These are phyloP conservation scores for Bombylius discolor DNA, from an alignment of 2,888 invertebrate species.

Conservation along the genomic window DNA sequence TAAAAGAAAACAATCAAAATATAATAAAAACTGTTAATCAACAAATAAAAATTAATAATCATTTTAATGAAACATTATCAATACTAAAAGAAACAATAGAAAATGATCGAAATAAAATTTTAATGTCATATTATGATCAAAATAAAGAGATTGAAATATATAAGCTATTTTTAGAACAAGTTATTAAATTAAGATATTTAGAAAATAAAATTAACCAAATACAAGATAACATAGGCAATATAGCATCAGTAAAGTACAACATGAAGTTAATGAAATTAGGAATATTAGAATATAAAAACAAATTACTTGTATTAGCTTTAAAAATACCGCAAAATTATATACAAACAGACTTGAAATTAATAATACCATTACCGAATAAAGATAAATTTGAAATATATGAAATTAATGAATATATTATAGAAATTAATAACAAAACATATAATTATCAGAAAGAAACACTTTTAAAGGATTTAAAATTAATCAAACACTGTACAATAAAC, in stretches of 20 bases:
- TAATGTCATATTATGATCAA: conserved; percentile 2
- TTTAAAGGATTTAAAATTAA: conserved; percentile 2
- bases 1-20: conserved; percentile 11
- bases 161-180: conserved; percentile 5
- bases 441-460: background rate
- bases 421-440: background rate
- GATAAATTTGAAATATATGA: conserved; percentile 1
- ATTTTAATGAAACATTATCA: conserved; percentile 11
- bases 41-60: conserved; percentile 11
- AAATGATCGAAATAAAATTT: conserved; percentile 10
- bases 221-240: conserved; percentile 11
- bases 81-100: conserved; percentile 7
- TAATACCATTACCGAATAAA: conserved; percentile 2
- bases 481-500: conserved; percentile 3
- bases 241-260: conserved; percentile 9
- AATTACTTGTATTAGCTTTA: conserved; percentile 5
- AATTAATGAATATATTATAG: conserved; percentile 1
- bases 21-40: conserved; percentile 9
- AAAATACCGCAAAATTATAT: conserved; percentile 5
- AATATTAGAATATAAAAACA: conserved; percentile 1
- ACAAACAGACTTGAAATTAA: conserved; percentile 3
- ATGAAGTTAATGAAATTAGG: conserved; percentile 3
- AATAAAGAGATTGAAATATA: conserved; percentile 2
- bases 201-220: conserved; percentile 13
- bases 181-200: conserved; percentile 8